Evolutionary conservation across 2,888 invertebrate genomes (phyloP), one percentile per base, ranked within the genome.

Genomic region (Drosophila histrio): DNA sequence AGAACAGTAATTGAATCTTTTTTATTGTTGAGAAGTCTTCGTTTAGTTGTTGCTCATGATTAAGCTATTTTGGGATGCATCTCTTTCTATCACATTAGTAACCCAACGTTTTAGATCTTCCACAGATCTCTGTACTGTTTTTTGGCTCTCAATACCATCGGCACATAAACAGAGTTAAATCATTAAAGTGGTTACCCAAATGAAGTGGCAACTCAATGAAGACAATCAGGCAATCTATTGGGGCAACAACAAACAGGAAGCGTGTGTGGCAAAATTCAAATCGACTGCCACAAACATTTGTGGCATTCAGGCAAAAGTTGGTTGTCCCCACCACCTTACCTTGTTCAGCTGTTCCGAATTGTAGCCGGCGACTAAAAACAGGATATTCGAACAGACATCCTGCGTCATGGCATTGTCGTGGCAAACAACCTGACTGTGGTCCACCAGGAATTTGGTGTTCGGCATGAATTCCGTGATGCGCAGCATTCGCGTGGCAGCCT

Each of bases 331-430:
- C 21, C 50, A 73, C 81, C 70, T 77, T 77, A 94, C 94, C 89
- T 91, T 92, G 90, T 95, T 94, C 64, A 94, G 89, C 84, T 94
- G 93, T 39, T 92, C 90, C 4, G 92, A 91, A 91, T 94, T 93
- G 70, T 92, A 93, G 44, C 95, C 95, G 36, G 93, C 93, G 1
- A 94, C 91, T 49, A 94, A 87, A 88, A 95, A 95, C 30, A 95
- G 90, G 30, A 94, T 89, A 77, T 94, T 93, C 52, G 93, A 92
- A 85, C 95, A 95, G 17, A 95, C 86, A 41, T 91, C 89, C 80
- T 93, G 93, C 8, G 93, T 92, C 68, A 92, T 91, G 30, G 92
- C 92, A 64, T 92, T 91, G 80, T 93, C 92, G 52, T 91, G 91
- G 79, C 94, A 94, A 8, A 93, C 87, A 24, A 90, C 88, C 76